Percentiles rank a stretch among this genome's conserved stretches.
These are phyloP conservation scores for Coendou prehensilis DNA, from an alignment of 2,797 vertebrate species.

Conservation along the genomic window DNA sequence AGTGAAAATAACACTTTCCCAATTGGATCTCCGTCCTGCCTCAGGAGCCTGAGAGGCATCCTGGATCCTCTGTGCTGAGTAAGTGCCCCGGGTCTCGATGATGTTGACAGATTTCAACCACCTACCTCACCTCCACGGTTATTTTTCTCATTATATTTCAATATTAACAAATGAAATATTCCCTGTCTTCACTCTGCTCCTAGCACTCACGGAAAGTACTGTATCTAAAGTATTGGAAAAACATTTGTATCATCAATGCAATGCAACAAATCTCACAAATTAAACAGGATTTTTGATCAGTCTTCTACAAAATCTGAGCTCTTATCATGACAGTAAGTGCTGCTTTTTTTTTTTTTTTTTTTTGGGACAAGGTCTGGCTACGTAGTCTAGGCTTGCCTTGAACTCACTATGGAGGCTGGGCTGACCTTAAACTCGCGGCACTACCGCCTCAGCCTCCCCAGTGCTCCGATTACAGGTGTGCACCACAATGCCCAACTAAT, in stretches of 20 bases:
- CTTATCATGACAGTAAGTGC: background rate
- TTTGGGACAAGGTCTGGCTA: too few relatives aligned
- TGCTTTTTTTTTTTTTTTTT: background rate
- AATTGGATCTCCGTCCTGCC: too few relatives aligned
- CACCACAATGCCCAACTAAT: background rate
- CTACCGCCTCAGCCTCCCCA: too few relatives aligned
- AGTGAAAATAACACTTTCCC: too few relatives aligned
- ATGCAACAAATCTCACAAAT: background rate
- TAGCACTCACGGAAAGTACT: background rate
- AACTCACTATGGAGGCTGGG: too few relatives aligned
- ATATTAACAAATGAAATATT: background rate
- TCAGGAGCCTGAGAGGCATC: too few relatives aligned
- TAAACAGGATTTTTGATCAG: background rate
- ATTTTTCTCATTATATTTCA: constrained; percentile 3
- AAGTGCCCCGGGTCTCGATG: too few relatives aligned
- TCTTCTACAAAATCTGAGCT: background rate
- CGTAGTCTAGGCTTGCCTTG: too few relatives aligned
- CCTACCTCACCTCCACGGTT: background rate
- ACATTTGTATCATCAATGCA: background rate
- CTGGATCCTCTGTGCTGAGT: too few relatives aligned
- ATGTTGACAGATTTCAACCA: too few relatives aligned
- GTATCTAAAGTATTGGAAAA: background rate
- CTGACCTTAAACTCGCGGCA: too few relatives aligned
- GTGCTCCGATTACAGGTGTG: too few relatives aligned
- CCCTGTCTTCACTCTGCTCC: background rate